Percentiles rank a stretch among this genome's conserved stretches.
These are phyloP conservation scores for Pitta sordida DNA, from an alignment of 2,113 vertebrate genomes.

Conservation along the genomic window DNA sequence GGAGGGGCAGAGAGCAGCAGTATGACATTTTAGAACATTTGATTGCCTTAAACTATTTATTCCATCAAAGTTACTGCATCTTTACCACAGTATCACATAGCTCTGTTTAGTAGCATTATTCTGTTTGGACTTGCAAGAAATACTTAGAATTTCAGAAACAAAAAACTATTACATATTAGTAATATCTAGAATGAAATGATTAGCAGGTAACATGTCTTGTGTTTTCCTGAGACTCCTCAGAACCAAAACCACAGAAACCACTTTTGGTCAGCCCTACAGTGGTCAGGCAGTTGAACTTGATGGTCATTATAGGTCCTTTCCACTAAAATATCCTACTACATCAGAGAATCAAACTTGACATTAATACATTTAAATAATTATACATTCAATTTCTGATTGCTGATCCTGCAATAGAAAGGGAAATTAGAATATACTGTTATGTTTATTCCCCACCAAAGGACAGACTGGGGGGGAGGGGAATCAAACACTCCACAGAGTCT, in stretches of 20 bases:
- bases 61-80: not conserved
- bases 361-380: not conserved
- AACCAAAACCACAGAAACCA: not conserved
- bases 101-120: not conserved
- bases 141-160: not conserved
- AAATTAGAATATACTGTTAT: not conserved
- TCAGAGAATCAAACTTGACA: not conserved
- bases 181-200: not conserved
- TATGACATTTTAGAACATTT: not conserved
- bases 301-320: not conserved
- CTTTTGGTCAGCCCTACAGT: not conserved
- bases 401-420: not conserved
- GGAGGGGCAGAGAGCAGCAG: not conserved
- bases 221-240: not conserved
- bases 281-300: not conserved
- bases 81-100: not conserved
- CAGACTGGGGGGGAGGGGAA: not conserved
- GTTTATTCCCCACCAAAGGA: accelerated
- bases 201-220: not conserved
- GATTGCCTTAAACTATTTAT: not conserved
- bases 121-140: not conserved
- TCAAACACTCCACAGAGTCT: not conserved
- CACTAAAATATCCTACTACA: not conserved
- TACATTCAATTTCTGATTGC: not conserved
- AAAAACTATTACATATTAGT: not conserved